Base-by-base conservation (phyloP, 2,888 invertebrate species). In the Clepsis dumicolana region DNA sequence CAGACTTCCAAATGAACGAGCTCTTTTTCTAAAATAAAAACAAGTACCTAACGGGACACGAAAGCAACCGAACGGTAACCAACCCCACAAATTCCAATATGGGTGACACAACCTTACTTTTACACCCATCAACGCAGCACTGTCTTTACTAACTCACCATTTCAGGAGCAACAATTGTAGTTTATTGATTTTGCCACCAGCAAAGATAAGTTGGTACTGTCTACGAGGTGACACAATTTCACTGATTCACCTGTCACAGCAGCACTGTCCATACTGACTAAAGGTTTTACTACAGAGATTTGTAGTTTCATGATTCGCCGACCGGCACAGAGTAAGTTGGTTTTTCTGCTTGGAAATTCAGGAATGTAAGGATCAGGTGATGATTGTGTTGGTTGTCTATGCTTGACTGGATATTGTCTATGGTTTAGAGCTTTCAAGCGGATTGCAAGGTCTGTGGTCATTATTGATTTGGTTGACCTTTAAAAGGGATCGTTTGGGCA, bases 1-100 rank as follows among this genome's bases (percentile, higher is more conserved):
- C 4, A 38, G 4, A 38, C 38, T 14, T 38, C n/a, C 14, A 14
- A 38, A 38, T 38, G 38, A 38, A 12, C 32, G 32, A 35, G 4
- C 38, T n/a, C 1, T 0, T n/a, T n/a, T 38, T 10, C n/a, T 41
- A 41, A 32, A 61, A 48, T 56, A 56, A 44, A 41, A 14, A 7
- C 32, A 25, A n/a, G 16, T 56, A 24, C 2, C 4, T 25, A 35
- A 48, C 53, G 44, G 35, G 14, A 44, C 44, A 54, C 61, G 48
- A 56, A 61, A 27, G 54, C 66, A 61, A 21, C 27, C 24, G 65
- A 59, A 59, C 59, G 52, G 27, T 25, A 62, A 56, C 61, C 66
- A 62, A 56, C 61, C 66, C 54, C 10, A 44, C 54, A 61, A 62
- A 66, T 66, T 62, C 66, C 66, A 66, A 66, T 66, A 66, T 62